These are phyloP conservation scores for Xestia xanthographa DNA, from an alignment of 2,888 invertebrate species.

Conservation along the genomic window DNA sequence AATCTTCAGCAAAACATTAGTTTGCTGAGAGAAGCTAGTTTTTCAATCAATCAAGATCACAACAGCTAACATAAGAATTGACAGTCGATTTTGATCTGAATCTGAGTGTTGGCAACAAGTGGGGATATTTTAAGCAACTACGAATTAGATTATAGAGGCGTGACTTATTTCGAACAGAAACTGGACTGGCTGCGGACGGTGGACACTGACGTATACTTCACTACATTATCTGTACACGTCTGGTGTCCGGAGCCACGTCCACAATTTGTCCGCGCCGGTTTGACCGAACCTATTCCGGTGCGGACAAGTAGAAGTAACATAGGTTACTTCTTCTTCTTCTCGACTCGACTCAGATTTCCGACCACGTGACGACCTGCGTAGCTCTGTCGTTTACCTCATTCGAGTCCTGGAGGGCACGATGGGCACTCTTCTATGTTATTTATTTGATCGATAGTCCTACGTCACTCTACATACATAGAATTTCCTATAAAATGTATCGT, in stretches of 20 bases:
- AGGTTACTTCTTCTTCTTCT: background rate
- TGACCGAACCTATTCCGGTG: too few relatives aligned
- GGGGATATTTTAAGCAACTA: background rate
- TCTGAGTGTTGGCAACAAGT: background rate
- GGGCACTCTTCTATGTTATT: background rate
- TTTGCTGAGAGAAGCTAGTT: background rate
- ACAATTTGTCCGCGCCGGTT: background rate
- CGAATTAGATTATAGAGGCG: background rate
- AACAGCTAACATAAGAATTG: background rate
- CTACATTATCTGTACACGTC: background rate
- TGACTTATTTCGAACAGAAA: background rate
- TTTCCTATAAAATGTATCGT: slow-evolving; percentile 8
- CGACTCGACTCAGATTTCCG: background rate
- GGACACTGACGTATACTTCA: background rate
- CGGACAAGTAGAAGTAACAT: too few relatives aligned
- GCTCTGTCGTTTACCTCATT: background rate
- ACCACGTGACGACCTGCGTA: background rate
- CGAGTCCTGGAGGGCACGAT: background rate
- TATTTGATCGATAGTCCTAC: slow-evolving; percentile 3
- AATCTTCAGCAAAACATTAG: background rate
- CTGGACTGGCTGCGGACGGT: background rate
- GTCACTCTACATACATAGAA: background rate
- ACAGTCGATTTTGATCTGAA: background rate
- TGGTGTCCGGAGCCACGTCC: background rate
- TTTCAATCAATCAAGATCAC: background rate